Percentiles rank a stretch among this genome's conserved stretches.
phyloP scores from a whole-genome alignment of 37 sponge, comb jelly and placozoan genomes.

The Eunapius fragilis region DNA sequence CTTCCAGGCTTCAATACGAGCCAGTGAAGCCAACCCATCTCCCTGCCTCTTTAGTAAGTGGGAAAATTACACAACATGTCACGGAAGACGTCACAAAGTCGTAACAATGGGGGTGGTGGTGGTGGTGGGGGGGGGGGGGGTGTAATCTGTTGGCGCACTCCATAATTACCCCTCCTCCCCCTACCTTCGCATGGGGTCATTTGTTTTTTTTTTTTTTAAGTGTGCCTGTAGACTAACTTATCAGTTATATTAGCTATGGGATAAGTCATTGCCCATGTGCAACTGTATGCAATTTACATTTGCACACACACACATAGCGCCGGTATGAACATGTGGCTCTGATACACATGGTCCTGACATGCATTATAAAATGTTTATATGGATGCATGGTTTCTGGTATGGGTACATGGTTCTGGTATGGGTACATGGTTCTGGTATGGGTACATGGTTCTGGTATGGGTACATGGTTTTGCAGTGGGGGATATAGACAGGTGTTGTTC shows the following conservation, averaged over 20 bases:
- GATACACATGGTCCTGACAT: not conserved
- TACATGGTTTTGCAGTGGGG: not conserved
- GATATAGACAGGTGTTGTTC: no score
- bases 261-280: no score
- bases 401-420: no score
- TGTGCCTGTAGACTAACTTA: no score
- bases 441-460: not conserved
- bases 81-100: not conserved
- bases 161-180: not conserved
- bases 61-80: not conserved
- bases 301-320: no score
- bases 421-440: not conserved
- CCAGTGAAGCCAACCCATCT: slow-evolving; percentile 40
- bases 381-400: not conserved
- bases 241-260: no score
- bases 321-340: not conserved
- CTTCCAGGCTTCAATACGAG: slow-evolving; percentile 27
- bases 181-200: not conserved
- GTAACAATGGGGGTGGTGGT: not conserved
- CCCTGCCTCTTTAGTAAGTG: slow-evolving; percentile 34
- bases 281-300: no score
- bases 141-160: not conserved
- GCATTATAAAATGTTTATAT: no score
- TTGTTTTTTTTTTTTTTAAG: no score
- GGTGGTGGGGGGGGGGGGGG: no score